phyloP scores from a whole-genome alignment of 2,888 invertebrate genomes.

The Geophilus truncorum region DNA sequence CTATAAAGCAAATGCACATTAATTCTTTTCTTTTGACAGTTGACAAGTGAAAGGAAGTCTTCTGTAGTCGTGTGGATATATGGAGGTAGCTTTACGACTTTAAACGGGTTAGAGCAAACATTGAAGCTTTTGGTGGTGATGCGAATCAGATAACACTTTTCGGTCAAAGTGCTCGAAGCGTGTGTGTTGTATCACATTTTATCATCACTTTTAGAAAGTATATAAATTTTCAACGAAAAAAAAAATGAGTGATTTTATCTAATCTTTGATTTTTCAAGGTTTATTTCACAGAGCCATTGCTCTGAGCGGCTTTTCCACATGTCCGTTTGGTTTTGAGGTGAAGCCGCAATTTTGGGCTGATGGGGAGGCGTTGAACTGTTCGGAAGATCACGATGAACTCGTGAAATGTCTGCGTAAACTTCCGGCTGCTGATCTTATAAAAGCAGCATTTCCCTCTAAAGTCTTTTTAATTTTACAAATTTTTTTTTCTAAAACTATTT shows the following conservation, averaged over 20 bases:
- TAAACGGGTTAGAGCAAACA: neutral
- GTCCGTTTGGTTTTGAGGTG: neutral
- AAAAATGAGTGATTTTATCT: too few species aligned
- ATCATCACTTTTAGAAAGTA: conserved; percentile 14
- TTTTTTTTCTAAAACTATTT: neutral
- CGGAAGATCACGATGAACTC: neutral
- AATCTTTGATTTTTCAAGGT: neutral
- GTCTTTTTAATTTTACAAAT: neutral
- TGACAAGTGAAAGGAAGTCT: neutral
- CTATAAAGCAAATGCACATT: too few species aligned
- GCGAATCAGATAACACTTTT: neutral
- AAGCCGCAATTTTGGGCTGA: neutral
- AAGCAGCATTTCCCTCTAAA: neutral
- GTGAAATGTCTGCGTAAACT: neutral
- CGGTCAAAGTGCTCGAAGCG: conserved; percentile 6
- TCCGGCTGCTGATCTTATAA: neutral
- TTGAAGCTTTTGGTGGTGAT: neutral
- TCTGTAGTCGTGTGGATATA: conserved; percentile 5
- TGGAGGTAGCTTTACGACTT: neutral
- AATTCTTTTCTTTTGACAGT: neutral
- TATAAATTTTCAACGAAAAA: too few species aligned
- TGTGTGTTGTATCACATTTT: neutral
- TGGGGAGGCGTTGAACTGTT: neutral
- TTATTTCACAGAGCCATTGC: conserved; percentile 12
- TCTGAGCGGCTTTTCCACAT: neutral